These are phyloP conservation scores for Nyctereutes procyonoides DNA, from an alignment of 2,113 vertebrate genomes.

Conservation along the genomic window DNA sequence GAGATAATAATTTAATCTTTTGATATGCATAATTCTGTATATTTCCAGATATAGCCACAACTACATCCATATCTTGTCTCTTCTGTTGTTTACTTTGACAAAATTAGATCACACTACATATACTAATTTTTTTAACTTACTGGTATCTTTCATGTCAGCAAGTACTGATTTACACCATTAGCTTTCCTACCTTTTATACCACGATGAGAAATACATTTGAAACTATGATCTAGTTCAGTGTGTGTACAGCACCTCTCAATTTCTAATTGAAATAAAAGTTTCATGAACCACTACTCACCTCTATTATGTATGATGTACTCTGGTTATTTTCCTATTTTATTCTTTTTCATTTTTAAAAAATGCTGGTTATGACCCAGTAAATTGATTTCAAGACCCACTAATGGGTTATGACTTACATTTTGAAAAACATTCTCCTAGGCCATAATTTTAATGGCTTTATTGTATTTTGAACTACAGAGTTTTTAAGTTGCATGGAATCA, in stretches of 20 bases:
- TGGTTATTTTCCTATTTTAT: constrained; percentile 70
- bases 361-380: constrained; percentile 62
- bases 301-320: constrained; percentile 44
- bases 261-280: constrained; percentile 64
- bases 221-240: background rate
- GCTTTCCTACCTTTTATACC: background rate
- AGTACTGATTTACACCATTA: background rate
- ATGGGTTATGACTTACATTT: constrained; percentile 66
- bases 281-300: constrained; percentile 45
- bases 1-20: constrained; percentile 26
- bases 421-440: constrained; percentile 41
- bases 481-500: background rate
- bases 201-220: constrained; percentile 34
- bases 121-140: constrained; percentile 22
- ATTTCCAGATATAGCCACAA: background rate
- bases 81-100: constrained; percentile 14
- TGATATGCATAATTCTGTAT: background rate
- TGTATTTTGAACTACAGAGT: background rate
- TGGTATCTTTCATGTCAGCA: background rate
- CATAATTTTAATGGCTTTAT: constrained; percentile 52
- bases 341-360: constrained; percentile 62
- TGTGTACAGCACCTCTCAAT: background rate
- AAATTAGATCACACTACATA: background rate
- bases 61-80: background rate
- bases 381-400: constrained; percentile 66